These are phyloP conservation scores for Calycopis cecrops DNA, from an alignment of 1,140 invertebrate species.

Conservation along the genomic window DNA sequence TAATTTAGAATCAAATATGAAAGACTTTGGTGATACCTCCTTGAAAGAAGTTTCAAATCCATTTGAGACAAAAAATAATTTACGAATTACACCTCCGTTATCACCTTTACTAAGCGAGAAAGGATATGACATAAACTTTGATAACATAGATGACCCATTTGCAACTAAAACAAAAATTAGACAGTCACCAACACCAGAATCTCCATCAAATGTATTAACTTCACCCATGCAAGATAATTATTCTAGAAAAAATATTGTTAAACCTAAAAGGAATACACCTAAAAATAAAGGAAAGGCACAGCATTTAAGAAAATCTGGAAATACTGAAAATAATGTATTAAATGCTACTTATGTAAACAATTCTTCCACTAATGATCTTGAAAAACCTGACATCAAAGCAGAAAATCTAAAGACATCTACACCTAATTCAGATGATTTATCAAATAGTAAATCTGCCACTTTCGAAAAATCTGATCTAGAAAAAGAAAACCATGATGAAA, in stretches of 20 bases:
- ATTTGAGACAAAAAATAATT: constrained; percentile 25
- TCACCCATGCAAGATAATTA: background rate
- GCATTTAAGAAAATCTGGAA: background rate
- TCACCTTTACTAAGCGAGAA: constrained; percentile 43
- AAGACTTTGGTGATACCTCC: background rate
- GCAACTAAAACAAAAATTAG: constrained; percentile 56
- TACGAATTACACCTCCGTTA: constrained; percentile 32
- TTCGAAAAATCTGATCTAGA: background rate
- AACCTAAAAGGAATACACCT: background rate
- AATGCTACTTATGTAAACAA: constrained; percentile 1
- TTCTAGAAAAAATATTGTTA: constrained; percentile 12
- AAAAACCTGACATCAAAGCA: background rate
- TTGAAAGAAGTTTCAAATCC: constrained; percentile 23
- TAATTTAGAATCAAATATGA: no score
- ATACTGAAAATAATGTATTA: background rate
- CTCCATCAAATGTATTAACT: background rate
- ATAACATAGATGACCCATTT: constrained; percentile 60
- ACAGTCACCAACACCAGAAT: constrained; percentile 39
- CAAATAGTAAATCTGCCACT: background rate
- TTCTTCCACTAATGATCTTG: constrained; percentile 11
- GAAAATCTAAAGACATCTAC: background rate
- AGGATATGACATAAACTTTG: constrained; percentile 62
- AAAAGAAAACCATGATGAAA: background rate
- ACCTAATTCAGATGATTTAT: background rate
- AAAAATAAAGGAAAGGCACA: background rate